Conservation (phyloP, 2,888 invertebrate genomes). For the Sinodicranocentrus sp. region DNA sequence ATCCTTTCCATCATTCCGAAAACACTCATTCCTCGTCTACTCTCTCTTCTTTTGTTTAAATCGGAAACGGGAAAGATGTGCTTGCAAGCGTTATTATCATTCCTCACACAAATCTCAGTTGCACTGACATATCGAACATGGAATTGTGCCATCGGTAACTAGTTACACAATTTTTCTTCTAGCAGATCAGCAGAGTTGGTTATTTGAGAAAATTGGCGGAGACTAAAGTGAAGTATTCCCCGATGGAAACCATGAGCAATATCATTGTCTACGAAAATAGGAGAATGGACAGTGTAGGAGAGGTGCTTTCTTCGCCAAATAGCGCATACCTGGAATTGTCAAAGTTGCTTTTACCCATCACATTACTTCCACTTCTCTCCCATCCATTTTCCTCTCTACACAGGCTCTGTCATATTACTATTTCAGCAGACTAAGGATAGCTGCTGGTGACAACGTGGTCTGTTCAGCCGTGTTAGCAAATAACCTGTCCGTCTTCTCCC, state of each 20-base stretch:
- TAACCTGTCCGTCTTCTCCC: conserved; percentile 8
- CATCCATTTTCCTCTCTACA: conserved; percentile 31
- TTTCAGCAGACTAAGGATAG: conserved; percentile 11
- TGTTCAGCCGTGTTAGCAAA: conserved; percentile 33
- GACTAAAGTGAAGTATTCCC: too few species aligned
- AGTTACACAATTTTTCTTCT: too few species aligned
- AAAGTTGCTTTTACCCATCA: conserved; percentile 40
- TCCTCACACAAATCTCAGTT: conserved; percentile 13
- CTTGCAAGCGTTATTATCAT: background rate
- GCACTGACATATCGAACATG: background rate
- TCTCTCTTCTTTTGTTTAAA: background rate
- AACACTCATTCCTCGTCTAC: conserved; percentile 9
- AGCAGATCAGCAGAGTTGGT: too few species aligned
- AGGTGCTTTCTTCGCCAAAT: background rate
- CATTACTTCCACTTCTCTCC: conserved; percentile 46
- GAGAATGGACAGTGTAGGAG: background rate
- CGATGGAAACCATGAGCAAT: background rate
- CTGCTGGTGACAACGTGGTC: conserved; percentile 27
- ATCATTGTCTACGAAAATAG: background rate
- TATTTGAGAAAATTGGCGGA: too few species aligned
- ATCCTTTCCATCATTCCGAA: conserved; percentile 36
- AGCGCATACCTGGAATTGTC: background rate
- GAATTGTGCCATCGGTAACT: too few species aligned
- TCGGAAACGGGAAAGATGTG: conserved; percentile 10
- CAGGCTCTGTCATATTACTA: background rate